Base-by-base conservation (phyloP, 2,797 vertebrate species). In the Molossus molossus region DNA sequence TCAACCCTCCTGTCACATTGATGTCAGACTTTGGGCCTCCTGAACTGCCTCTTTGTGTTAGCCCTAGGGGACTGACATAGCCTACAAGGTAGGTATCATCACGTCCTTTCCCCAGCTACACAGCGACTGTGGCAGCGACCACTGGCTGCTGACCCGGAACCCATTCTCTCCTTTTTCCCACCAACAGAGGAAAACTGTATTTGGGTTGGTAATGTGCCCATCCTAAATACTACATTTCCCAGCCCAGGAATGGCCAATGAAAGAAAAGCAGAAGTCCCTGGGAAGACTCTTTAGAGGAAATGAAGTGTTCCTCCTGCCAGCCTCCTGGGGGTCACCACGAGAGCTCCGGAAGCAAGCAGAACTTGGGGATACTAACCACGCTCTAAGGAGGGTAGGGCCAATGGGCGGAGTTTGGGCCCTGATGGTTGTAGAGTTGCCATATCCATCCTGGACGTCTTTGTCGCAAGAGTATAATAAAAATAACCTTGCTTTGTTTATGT, bases 341-440 rank as follows among this genome's bases (percentile, higher is more conserved):
- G 6, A 60, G 57, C 50, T 73, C 67, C 58, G 1, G 5, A 1
- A 72, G 62, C 20, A 62, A 55, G 20, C 76, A 45, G 5, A 3
- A 9, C 8, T 0, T 13, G 12, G 57, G 48, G 8, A 7, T 14
- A 21, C 25, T 23, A 40, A 23, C 20, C 20, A 2, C 0, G 1
- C 33, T 50, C 57, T 5, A 5, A 29, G 55, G 72, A 21, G 15
- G 15, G 3, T 21, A 4, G 45, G 14, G 1, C n/a, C 10, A 10
- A 29, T 2, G 33, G 33, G 7, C 9, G 29, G 11, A 57, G 17
- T 23, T n/a, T 17, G 10, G 27, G 48, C 15, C 84, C 60, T 73
- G 14, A 17, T 48, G 62, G n/a, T 57, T 53, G 25, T 17, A 55
- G 20, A 23, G 29, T 53, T 67, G 23, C 27, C 69, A 50, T n/a